These are phyloP conservation scores for Lepidurus apus DNA, from an alignment of 1,140 invertebrate genomes.

Conservation along the genomic window DNA sequence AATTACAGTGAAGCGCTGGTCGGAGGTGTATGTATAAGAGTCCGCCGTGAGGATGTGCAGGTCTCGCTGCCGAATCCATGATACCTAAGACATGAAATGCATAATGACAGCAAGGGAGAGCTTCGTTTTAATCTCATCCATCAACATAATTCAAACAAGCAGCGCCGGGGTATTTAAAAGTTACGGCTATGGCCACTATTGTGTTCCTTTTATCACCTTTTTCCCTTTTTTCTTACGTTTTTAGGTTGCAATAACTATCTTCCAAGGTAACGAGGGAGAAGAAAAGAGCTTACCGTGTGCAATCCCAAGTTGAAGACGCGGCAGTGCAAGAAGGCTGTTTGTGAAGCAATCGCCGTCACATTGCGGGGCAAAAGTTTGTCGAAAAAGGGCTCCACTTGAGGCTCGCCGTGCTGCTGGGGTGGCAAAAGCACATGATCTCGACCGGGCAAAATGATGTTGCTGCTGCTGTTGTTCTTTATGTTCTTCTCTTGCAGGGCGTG, in stretches of 20 bases:
- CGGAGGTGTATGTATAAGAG: conserved; percentile 69
- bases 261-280: neutral
- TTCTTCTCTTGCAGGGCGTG: neutral
- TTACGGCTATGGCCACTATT: neutral
- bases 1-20: conserved; percentile 67
- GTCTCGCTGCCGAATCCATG: conserved; percentile 74
- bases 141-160: neutral
- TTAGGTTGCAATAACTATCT: neutral
- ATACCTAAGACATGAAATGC: conserved; percentile 56
- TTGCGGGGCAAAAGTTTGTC: conserved; percentile 10
- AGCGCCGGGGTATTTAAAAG: no score
- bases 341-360: conserved; percentile 14
- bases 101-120: neutral
- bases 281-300: conserved; percentile 18
- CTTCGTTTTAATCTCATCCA: neutral
- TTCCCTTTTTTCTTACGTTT: neutral
- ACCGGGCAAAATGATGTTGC: neutral
- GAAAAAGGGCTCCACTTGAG: conserved; percentile 2
- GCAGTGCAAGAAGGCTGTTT: conserved; percentile 28
- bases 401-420: neutral
- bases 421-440: neutral
- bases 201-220: neutral
- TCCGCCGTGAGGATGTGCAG: conserved; percentile 73
- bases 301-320: conserved; percentile 19
- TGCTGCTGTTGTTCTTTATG: neutral